These are phyloP conservation scores for Argyrosomus regius DNA, from an alignment of 2,797 vertebrate genomes.

Conservation along the genomic window DNA sequence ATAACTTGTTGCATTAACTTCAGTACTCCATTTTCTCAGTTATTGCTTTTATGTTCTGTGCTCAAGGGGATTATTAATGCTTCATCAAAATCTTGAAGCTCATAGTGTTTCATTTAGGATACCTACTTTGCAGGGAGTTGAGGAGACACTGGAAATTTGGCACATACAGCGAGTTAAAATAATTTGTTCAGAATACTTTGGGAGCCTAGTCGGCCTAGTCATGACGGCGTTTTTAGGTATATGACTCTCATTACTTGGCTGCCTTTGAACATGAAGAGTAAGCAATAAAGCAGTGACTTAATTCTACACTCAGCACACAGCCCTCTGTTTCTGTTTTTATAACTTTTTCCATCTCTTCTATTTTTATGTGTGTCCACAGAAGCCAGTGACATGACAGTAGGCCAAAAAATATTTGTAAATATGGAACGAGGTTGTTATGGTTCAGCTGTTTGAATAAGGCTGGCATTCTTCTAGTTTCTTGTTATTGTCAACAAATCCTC, in stretches of 20 bases:
- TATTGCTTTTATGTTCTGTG: slow-evolving; percentile 1
- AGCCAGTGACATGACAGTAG: neutral
- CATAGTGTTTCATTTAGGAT: slow-evolving; percentile 27
- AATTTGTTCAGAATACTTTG: neutral
- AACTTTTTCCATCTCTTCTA: neutral
- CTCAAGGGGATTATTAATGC: slow-evolving; percentile 33
- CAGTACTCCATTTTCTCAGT: neutral
- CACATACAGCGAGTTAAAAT: neutral
- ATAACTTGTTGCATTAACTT: slow-evolving; percentile 21
- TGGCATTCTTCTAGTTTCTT: neutral
- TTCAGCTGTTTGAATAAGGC: neutral
- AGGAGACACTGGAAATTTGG: neutral
- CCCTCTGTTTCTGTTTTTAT: neutral
- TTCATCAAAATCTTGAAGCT: slow-evolving; percentile 38
- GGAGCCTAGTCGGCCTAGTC: neutral
- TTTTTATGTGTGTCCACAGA: neutral
- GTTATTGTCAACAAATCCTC: slow-evolving; percentile 3
- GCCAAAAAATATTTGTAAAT: slow-evolving; percentile 9
- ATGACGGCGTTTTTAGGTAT: neutral
- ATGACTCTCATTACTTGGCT: neutral
- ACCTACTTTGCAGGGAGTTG: neutral
- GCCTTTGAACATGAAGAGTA: neutral
- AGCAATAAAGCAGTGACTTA: neutral
- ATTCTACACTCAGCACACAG: neutral
- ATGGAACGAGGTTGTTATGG: neutral